Evolutionary conservation across 2,113 vertebrate genomes (phyloP), one percentile per base, ranked within the genome.

Genomic region (Grammomys dolichurus): DNA sequence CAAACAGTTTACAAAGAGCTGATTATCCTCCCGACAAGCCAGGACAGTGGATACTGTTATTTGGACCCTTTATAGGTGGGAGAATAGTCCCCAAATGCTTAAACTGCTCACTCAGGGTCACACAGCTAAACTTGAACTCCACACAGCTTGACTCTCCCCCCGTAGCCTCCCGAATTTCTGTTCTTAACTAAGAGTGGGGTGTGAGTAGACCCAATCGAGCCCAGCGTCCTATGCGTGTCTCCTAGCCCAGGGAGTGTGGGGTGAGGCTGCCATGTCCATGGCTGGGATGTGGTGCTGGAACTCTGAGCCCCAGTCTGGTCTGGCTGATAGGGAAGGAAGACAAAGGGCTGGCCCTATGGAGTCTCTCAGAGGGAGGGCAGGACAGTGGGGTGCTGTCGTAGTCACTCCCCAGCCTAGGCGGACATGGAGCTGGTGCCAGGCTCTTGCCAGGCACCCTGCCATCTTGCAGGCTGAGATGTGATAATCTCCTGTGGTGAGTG

Each of bases 401-500:
- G 81, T 54, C 12, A 10, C 16, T 33, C 22, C n/a, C 67, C 63
- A 75, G 54, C 54, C 58, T 7, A 0, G 7, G 69, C 78, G 12
- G 28, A 65, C 10, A 0, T 60, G 84, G 77, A 73, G 40, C 58
- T 5, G 7, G 72, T 10, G 56, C 97, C 93, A 75, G 91, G 31
- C 86, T 95, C 89, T 90, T 72, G 95, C 90, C 88, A 93, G 90
- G 89, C 72, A 5, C 75, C 86, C 93, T 78, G 90, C 93, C 24
- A 54, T 77, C 63, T 78, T 87, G 78, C 22, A 46, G 69, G 75
- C 96, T 76, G 77, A 78, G 95, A 93, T 76, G 91, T 84, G 95
- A 90, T 94, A 93, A 96, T 96, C 93, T 91, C 89, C 76, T 85
- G 93, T n/a, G 43, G 87, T 78, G 70, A 94, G 67, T 88, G 93